Evolutionary conservation across 2,797 vertebrate genomes (phyloP).

Genomic region (Brachyrhaphis roseni): DNA sequence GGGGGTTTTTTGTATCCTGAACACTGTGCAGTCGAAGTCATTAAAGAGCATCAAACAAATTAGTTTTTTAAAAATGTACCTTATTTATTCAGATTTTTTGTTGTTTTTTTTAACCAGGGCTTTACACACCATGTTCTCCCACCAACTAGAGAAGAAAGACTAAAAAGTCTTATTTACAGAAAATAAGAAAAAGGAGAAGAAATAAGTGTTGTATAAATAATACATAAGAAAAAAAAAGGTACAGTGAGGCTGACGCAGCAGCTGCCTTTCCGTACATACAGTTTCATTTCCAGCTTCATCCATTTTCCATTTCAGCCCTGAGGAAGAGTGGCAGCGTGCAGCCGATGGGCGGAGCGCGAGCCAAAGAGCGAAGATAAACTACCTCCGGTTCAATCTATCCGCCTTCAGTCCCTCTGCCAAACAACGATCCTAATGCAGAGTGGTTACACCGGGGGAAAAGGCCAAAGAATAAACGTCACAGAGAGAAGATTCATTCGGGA

Average conservation of each 20-base stretch:
- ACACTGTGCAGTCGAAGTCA: not conserved
- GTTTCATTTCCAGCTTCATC: constrained; percentile 60
- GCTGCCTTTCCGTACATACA: constrained; percentile 48
- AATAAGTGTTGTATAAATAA: constrained; percentile 63
- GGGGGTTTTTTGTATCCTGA: too few relatives aligned
- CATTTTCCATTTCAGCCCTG: constrained; percentile 47
- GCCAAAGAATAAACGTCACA: not conserved
- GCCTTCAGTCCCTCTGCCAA: constrained; percentile 17
- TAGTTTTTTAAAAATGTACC: constrained; percentile 27
- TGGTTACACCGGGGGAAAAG: constrained; percentile 20
- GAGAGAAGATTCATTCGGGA: constrained; percentile 44
- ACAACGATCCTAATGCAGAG: constrained; percentile 56
- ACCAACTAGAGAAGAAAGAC: constrained; percentile 3
- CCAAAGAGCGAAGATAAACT: constrained; percentile 52
- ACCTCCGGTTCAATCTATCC: constrained; percentile 43
- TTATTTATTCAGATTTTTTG: constrained; percentile 50
- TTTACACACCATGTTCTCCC: constrained; percentile 18
- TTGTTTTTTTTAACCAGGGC: constrained; percentile 31
- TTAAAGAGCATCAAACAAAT: constrained; percentile 9
- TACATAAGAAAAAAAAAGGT: constrained; percentile 45
- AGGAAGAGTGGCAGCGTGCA: constrained; percentile 39
- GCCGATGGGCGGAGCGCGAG: constrained; percentile 23
- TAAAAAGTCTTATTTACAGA: constrained; percentile 25
- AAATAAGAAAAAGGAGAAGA: constrained; percentile 38
- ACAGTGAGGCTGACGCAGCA: constrained; percentile 63